These are phyloP conservation scores for Junonia oenone DNA, from an alignment of 2,888 invertebrate species.

Conservation along the genomic window DNA sequence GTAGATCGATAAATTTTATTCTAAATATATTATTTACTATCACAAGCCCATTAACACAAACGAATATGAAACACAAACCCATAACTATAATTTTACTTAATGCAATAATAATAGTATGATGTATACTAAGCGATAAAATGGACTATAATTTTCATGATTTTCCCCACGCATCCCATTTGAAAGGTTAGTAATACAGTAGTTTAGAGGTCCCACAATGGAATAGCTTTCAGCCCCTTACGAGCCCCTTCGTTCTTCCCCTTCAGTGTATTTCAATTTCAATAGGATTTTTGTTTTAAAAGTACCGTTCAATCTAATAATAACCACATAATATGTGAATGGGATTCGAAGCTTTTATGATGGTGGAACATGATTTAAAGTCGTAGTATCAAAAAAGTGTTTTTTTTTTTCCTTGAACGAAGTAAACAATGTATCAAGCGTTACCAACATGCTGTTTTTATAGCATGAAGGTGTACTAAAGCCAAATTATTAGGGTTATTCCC, in stretches of 20 bases:
- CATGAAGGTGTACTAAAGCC: too few species aligned
- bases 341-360: not conserved
- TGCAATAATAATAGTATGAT: too few species aligned
- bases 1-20: too few species aligned
- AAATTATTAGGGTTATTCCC: too few species aligned
- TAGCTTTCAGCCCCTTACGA: conserved; percentile 6
- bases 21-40: too few species aligned
- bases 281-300: conserved; percentile 7
- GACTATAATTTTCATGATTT: not conserved
- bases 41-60: too few species aligned
- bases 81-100: too few species aligned
- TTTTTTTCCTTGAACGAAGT: too few species aligned
- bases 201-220: conserved; percentile 7
- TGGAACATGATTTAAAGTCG: not conserved
- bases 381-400: too few species aligned
- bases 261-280: conserved; percentile 21
- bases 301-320: conserved; percentile 1
- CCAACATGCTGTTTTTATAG: too few species aligned
- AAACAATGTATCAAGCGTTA: too few species aligned
- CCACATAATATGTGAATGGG: not conserved
- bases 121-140: not conserved
- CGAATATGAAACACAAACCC: too few species aligned
- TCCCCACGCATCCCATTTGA: not conserved
- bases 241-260: conserved; percentile 12
- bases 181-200: conserved; percentile 7